Percentiles rank a stretch among this genome's conserved stretches.
Evolutionary conservation across 2,888 invertebrate species (phyloP).

Genomic region (Thereva unica): DNA sequence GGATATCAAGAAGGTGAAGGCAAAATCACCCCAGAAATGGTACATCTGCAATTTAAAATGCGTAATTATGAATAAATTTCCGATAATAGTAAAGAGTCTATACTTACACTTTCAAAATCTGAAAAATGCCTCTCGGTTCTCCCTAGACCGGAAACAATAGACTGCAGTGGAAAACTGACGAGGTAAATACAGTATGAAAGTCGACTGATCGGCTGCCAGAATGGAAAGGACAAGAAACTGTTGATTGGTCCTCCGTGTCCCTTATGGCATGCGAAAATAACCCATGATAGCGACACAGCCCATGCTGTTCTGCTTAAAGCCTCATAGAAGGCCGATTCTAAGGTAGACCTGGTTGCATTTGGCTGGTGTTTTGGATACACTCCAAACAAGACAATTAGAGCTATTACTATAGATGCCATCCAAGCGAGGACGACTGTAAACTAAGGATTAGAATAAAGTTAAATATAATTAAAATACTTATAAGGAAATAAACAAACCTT

Average conservation of each 20-base stretch:
- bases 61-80: not conserved
- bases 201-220: constrained; percentile 51
- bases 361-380: constrained; percentile 52
- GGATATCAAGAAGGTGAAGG: constrained; percentile 42
- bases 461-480: too few relatives aligned
- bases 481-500: too few relatives aligned
- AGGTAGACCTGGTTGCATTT: constrained; percentile 47
- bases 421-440: constrained; percentile 48
- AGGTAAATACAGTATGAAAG: constrained; percentile 51
- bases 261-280: constrained; percentile 52
- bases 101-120: constrained; percentile 47
- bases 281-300: constrained; percentile 51
- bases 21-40: constrained; percentile 50
- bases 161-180: constrained; percentile 47
- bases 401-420: constrained; percentile 51
- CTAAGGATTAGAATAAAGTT: not conserved
- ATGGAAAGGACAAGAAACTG: constrained; percentile 48
- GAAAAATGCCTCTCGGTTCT: constrained; percentile 47
- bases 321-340: constrained; percentile 51
- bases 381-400: constrained; percentile 53
- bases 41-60: constrained; percentile 35
- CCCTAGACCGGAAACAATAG: constrained; percentile 40
- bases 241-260: constrained; percentile 50
- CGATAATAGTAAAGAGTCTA: not conserved
- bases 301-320: constrained; percentile 49